Percentiles rank a stretch among this genome's conserved stretches.
These are phyloP conservation scores for Hucho hucho DNA, from an alignment of 2,113 vertebrate species.

Conservation along the genomic window DNA sequence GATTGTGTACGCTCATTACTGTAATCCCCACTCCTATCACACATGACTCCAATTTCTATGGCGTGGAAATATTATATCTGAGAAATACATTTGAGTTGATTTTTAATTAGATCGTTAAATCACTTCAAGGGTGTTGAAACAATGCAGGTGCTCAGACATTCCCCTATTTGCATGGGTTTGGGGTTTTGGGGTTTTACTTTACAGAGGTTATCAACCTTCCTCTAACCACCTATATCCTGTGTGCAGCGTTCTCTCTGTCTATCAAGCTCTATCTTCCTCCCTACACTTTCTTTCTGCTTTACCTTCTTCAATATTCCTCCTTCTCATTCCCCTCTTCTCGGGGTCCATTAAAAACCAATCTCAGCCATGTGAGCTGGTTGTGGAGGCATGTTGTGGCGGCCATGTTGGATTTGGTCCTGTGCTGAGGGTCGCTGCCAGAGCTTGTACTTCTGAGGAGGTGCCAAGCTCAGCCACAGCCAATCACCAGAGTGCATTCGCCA, in stretches of 20 bases:
- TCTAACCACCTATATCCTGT: not conserved
- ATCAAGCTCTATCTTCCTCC: not conserved
- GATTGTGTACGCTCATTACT: not conserved
- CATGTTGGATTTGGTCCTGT: constrained; percentile 2
- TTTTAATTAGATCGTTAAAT: not conserved
- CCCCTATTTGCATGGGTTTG: not conserved
- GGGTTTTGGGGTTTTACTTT: not conserved
- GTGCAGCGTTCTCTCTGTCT: not conserved
- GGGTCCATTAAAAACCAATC: not conserved
- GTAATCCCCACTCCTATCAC: not conserved
- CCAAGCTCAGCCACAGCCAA: constrained; percentile 16
- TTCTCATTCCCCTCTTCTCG: not conserved
- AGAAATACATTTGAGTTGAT: not conserved
- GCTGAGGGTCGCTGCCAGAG: constrained; percentile 7
- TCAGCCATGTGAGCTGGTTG: not conserved
- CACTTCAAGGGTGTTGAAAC: not conserved
- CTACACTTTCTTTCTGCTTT: not conserved
- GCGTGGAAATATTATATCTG: not conserved
- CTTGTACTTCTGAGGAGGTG: constrained; percentile 17
- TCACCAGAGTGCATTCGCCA: constrained; percentile 18
- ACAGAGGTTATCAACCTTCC: not conserved
- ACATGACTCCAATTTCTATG: too few relatives aligned
- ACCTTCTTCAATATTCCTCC: constrained; percentile 1
- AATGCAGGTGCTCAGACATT: not conserved
- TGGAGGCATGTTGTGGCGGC: not conserved